These are phyloP conservation scores for Agrochola lota DNA, from an alignment of 2,888 invertebrate species.

Conservation along the genomic window DNA sequence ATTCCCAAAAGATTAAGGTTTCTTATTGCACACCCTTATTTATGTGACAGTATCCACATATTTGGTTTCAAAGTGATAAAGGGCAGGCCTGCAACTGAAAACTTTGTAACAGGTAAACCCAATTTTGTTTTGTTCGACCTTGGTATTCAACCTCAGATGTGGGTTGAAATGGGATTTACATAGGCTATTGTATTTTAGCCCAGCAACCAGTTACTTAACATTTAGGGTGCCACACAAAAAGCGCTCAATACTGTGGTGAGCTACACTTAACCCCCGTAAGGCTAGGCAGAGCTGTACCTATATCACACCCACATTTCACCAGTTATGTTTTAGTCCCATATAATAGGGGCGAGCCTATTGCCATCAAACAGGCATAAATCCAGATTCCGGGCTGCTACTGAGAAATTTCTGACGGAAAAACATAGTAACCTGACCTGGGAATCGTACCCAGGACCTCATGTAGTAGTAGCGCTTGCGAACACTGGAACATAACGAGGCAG, in stretches of 20 bases:
- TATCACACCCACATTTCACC: background rate
- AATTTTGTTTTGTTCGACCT: constrained; percentile 41
- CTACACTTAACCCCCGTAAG: background rate
- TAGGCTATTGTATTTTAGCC: background rate
- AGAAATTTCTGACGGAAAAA: background rate
- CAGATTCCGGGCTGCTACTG: background rate
- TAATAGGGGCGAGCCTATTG: background rate
- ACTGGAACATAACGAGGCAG: too few relatives aligned
- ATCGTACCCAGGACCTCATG: background rate
- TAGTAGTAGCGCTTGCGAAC: too few relatives aligned
- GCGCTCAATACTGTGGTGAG: background rate
- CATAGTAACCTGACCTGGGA: background rate
- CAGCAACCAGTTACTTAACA: background rate
- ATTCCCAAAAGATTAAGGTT: background rate
- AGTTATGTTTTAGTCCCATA: background rate
- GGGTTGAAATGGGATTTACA: constrained; percentile 21
- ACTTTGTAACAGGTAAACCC: constrained; percentile 47
- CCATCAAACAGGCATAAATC: background rate
- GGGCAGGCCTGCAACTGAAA: constrained; percentile 38
- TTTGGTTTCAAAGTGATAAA: constrained; percentile 25
- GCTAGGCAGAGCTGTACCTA: too few relatives aligned
- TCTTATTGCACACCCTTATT: constrained; percentile 15
- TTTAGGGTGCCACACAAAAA: background rate
- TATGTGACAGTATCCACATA: constrained; percentile 18
- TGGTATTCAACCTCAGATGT: constrained; percentile 24